Evolutionary conservation across 2,797 vertebrate species (phyloP), one percentile per base, ranked within the genome.

Genomic region (Pipistrellus pygmaeus): DNA sequence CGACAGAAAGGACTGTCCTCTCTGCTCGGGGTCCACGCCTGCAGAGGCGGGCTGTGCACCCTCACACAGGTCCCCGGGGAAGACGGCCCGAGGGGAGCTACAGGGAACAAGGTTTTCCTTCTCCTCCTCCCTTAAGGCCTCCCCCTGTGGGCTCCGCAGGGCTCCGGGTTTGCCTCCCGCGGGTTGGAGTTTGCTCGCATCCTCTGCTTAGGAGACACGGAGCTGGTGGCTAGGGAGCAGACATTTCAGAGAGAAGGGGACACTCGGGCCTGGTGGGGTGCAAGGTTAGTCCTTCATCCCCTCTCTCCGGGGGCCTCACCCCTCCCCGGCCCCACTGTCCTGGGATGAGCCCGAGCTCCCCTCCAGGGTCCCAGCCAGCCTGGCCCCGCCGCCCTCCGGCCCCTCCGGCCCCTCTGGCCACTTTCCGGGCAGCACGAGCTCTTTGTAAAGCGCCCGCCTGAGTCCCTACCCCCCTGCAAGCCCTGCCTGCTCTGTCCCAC

Each of bases 61-160:
- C 41, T 15, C n/a, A 38, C 44, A 23, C 3, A 14, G 0, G n/a
- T 38, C 38, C 32, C 12, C 30, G 2, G 57, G 46, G 60, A 20
- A 60, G 32, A n/a, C 18, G 4, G 35, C 13, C 78, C 32, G 51
- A 38, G 5, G 38, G 38, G 38, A 38, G 38, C 38, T 5, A 38
- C 38, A 7, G 38, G 38, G 38, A 89, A 89, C 21, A 4, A 69
- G 71, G 80, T 72, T 55, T n/a, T 69, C 66, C 14, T 55, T 64
- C 11, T 62, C 55, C 7, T 53, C 71, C 83, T 91, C 88, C 92
- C 88, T 88, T 68, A 91, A 89, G 84, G 68, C 66, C 32, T 69
- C 27, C n/a, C 41, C 35, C 9, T 1, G 44, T 57, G 73, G 75
- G 60, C n/a, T 6, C 25, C 38, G n/a, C 38, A 51, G 75, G 35